Conservation (phyloP, 2,797 vertebrate species). For the Leucoraja ocellata region DNA sequence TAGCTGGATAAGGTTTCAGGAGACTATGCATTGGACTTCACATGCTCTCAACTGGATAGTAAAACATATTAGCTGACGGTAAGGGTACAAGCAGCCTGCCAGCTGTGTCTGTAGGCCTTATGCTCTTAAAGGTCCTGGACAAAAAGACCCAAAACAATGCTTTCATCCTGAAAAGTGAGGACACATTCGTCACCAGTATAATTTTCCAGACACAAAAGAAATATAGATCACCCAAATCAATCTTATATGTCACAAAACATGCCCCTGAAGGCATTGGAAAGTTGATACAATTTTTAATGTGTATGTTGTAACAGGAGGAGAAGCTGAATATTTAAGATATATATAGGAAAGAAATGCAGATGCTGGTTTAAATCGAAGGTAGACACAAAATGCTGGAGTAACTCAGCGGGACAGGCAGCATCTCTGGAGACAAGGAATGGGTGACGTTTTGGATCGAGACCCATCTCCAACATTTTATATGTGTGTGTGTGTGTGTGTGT, state of each 20-base stretch:
- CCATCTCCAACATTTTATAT: no score
- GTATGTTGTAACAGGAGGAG: slow-evolving; percentile 13
- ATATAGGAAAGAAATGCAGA: background rate
- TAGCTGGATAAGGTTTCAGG: background rate
- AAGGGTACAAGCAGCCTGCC: background rate
- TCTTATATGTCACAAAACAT: background rate
- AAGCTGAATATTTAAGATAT: background rate
- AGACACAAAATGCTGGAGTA: no score
- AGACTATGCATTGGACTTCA: background rate
- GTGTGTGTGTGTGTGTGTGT: no score
- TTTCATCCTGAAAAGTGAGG: slow-evolving; percentile 37
- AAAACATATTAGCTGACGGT: background rate
- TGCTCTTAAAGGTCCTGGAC: background rate
- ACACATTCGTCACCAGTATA: slow-evolving; percentile 24
- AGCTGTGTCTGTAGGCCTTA: background rate
- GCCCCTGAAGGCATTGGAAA: slow-evolving; percentile 24
- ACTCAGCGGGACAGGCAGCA: no score
- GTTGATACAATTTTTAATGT: slow-evolving; percentile 26
- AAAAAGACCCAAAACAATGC: slow-evolving; percentile 26
- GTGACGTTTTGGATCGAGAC: no score
- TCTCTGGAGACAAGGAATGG: no score
- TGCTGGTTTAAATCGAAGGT: no score
- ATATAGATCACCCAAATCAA: slow-evolving; percentile 21
- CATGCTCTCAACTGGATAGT: background rate
- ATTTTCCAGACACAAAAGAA: slow-evolving; percentile 27